Conservation (phyloP, 2,888 invertebrate species). For the Alviniconcha strummeri region DNA sequence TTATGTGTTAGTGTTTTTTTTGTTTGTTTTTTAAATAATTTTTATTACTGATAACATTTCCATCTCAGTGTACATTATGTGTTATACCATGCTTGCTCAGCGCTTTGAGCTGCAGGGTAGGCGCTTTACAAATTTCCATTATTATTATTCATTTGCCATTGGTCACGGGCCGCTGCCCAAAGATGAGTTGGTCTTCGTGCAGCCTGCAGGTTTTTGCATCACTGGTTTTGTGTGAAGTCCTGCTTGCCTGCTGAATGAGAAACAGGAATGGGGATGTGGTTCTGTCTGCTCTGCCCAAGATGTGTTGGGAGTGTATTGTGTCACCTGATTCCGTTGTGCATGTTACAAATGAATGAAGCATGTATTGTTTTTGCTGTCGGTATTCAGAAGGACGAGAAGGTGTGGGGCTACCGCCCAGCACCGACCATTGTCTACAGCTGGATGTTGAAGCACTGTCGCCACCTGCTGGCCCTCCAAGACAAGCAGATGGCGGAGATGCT, state of each 20-base stretch:
- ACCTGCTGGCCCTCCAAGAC: conserved; percentile 57
- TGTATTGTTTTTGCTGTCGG: neutral
- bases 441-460: conserved; percentile 57
- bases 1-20: neutral
- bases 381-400: conserved; percentile 55
- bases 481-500: conserved; percentile 64
- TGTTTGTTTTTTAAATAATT: neutral
- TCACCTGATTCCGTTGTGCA: neutral
- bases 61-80: too few species aligned
- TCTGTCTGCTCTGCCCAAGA: neutral
- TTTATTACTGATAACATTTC: too few species aligned
- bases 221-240: too few species aligned
- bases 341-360: neutral
- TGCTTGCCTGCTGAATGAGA: too few species aligned
- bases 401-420: conserved; percentile 60
- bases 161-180: too few species aligned
- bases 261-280: too few species aligned
- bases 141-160: too few species aligned
- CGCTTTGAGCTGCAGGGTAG: too few species aligned
- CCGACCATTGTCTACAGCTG: conserved; percentile 51
- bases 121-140: too few species aligned
- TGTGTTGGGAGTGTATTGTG: neutral
- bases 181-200: too few species aligned
- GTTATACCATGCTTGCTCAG: too few species aligned
- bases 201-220: too few species aligned